phyloP scores from a whole-genome alignment of 2,113 vertebrate species.

The Pao palembangensis region DNA sequence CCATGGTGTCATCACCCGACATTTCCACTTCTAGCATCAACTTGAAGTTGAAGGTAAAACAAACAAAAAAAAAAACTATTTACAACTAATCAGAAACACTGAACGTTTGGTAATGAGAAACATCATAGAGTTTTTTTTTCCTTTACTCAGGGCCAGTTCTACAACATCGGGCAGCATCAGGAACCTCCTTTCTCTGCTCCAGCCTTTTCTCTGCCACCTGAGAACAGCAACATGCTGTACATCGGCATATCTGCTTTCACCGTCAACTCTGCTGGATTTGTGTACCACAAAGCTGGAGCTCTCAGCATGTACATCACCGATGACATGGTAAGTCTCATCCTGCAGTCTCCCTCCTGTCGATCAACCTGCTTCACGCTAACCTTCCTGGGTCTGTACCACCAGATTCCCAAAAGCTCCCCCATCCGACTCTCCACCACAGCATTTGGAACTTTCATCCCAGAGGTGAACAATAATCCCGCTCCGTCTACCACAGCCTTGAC shows the following conservation, averaged over 20 bases:
- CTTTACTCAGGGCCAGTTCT: constrained; percentile 72
- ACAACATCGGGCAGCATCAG: constrained; percentile 71
- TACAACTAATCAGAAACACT: no score
- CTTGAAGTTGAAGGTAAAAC: constrained; percentile 71
- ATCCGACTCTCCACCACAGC: constrained; percentile 70
- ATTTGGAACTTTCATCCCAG: constrained; percentile 63
- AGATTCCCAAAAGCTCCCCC: constrained; percentile 70
- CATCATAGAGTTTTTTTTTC: neutral
- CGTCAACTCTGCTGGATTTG: constrained; percentile 72
- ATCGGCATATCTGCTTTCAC: constrained; percentile 71
- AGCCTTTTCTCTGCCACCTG: constrained; percentile 55
- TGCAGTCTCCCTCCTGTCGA: neutral
- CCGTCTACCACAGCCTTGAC: rapidly evolving
- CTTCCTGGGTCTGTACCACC: constrained; percentile 4
- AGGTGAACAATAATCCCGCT: constrained; percentile 48
- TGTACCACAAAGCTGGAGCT: constrained; percentile 69
- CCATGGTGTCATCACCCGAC: constrained; percentile 65
- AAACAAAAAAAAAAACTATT: no score
- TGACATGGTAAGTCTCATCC: constrained; percentile 67
- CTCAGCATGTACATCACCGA: constrained; percentile 73
- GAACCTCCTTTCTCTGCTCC: constrained; percentile 69
- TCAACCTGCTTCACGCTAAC: neutral
- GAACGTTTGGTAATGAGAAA: neutral
- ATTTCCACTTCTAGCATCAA: constrained; percentile 59
- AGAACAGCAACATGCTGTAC: constrained; percentile 71